These are phyloP conservation scores for Falco concolor DNA, from an alignment of 2,797 vertebrate species.

Conservation along the genomic window DNA sequence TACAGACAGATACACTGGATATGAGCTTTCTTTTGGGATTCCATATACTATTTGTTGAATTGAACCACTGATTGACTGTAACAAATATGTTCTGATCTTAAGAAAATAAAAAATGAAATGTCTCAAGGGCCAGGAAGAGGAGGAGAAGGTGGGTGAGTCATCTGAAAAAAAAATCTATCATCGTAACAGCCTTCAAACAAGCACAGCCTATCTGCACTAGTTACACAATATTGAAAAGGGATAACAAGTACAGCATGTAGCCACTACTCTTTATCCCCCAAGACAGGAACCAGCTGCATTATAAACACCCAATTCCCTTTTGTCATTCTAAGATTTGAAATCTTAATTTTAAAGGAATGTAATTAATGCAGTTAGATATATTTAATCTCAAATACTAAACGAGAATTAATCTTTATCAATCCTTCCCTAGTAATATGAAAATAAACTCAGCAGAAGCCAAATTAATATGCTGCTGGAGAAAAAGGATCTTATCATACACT, in stretches of 20 bases:
- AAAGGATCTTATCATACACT: background rate
- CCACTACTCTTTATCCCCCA: background rate
- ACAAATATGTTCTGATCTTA: background rate
- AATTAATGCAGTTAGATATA: background rate
- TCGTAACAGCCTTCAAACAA: background rate
- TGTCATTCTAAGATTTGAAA: background rate
- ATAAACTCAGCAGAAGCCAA: background rate
- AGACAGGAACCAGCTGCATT: background rate
- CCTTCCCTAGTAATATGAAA: background rate
- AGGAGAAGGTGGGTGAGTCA: background rate
- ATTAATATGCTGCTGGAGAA: background rate
- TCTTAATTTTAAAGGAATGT: background rate
- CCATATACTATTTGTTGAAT: background rate
- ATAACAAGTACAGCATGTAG: background rate
- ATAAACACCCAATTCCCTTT: background rate
- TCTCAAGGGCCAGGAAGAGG: background rate
- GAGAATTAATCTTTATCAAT: background rate
- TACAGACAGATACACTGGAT: background rate
- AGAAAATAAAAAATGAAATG: constrained; percentile 1
- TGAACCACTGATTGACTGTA: background rate
- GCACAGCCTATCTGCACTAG: background rate
- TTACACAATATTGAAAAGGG: background rate
- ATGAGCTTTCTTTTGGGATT: background rate
- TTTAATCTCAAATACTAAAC: background rate
- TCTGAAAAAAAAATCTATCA: background rate